Conservation (phyloP, 2,113 vertebrate genomes). For the Carettochelys insculpta region DNA sequence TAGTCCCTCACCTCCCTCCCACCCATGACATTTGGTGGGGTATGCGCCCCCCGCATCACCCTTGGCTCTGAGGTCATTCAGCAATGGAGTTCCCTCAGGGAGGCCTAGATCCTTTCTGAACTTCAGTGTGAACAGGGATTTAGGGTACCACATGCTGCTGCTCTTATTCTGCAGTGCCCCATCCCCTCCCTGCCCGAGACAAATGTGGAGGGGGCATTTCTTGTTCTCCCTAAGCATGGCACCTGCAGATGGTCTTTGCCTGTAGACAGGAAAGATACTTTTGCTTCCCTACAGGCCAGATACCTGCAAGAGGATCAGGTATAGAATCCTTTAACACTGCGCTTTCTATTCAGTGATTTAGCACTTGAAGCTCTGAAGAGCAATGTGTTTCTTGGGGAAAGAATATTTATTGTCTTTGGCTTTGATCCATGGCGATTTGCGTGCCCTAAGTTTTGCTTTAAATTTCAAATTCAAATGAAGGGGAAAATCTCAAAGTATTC, state of each 20-base stretch:
- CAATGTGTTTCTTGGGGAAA: fast-evolving
- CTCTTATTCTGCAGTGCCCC: fast-evolving
- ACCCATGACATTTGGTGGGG: too few relatives aligned
- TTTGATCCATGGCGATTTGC: fast-evolving
- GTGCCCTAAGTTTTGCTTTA: not conserved
- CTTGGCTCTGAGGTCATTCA: not conserved
- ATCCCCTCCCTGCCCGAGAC: not conserved
- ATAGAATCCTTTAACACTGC: not conserved
- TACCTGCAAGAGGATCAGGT: not conserved
- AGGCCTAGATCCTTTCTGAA: not conserved
- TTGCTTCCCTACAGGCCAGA: not conserved
- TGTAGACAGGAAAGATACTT: not conserved
- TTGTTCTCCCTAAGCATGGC: not conserved
- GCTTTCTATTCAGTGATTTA: not conserved
- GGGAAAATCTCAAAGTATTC: not conserved
- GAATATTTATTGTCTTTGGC: not conserved
- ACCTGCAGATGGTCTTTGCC: not conserved
- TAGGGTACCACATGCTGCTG: too few relatives aligned
- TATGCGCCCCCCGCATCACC: too few relatives aligned
- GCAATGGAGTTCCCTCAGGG: not conserved
- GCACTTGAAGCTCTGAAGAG: not conserved
- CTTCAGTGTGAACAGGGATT: too few relatives aligned
- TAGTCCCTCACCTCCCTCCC: too few relatives aligned
- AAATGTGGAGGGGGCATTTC: not conserved
- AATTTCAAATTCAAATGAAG: not conserved